These are phyloP conservation scores for Sanderia malayensis DNA, from an alignment of 30 jellyfish, hydroid and myxozoan species.

Conservation along the genomic window DNA sequence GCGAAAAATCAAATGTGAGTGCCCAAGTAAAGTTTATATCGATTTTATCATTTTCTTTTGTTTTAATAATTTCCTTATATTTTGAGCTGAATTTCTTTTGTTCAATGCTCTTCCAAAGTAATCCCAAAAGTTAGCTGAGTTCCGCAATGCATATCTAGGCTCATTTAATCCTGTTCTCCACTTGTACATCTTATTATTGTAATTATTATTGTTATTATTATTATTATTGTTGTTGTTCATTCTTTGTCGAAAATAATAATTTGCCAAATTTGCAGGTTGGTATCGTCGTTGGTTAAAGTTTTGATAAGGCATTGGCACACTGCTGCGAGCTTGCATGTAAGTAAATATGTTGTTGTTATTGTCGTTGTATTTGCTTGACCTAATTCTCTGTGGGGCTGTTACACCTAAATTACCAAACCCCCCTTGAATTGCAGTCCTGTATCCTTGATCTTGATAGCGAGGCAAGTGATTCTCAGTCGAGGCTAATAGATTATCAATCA, in stretches of 20 bases:
- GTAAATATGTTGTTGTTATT: constrained; percentile 39
- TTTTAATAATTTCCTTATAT: not conserved
- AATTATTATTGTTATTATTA: too few relatives aligned
- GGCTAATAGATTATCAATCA: constrained; percentile 57
- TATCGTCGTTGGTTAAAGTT: constrained; percentile 53
- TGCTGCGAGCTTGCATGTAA: constrained; percentile 55
- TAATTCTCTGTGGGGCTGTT: constrained; percentile 36
- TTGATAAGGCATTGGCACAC: constrained; percentile 31
- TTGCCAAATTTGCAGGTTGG: constrained; percentile 50
- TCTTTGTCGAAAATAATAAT: constrained; percentile 42
- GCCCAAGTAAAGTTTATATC: not conserved
- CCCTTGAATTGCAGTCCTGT: constrained; percentile 29
- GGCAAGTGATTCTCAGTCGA: constrained; percentile 48
- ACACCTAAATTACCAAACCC: constrained; percentile 54
- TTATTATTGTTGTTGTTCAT: constrained; percentile 9
- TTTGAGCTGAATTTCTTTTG: constrained; percentile 23
- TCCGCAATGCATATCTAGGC: constrained; percentile 29
- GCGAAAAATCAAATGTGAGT: not conserved
- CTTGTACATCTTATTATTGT: constrained; percentile 16
- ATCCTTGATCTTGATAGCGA: constrained; percentile 50
- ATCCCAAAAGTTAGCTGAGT: constrained; percentile 85
- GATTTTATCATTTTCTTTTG: not conserved
- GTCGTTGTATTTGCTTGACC: constrained; percentile 15
- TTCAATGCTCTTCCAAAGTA: constrained; percentile 69
- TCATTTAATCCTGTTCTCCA: constrained; percentile 23